These are phyloP conservation scores for Gymnocypris eckloni DNA, from an alignment of 2,797 vertebrate species.

Conservation along the genomic window DNA sequence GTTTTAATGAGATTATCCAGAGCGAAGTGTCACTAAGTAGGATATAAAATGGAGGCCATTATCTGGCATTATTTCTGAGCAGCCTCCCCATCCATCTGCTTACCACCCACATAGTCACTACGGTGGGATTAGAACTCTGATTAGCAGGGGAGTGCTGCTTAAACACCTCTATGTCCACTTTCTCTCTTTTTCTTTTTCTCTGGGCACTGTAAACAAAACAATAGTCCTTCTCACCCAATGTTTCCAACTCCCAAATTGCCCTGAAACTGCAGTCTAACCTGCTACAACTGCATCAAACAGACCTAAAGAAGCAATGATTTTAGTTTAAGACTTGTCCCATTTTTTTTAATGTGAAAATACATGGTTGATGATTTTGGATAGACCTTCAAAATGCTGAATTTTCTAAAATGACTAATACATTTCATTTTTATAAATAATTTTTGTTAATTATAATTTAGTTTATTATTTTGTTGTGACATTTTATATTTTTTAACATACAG, in stretches of 20 bases:
- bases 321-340: background rate
- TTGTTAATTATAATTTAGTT: background rate
- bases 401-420: background rate
- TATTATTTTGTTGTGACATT: background rate
- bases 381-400: background rate
- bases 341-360: background rate
- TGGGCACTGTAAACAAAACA: slow-evolving; percentile 26
- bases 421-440: background rate
- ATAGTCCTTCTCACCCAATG: background rate
- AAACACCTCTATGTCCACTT: slow-evolving; percentile 76
- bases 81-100: slow-evolving; percentile 80
- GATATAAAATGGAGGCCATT: slow-evolving; percentile 88
- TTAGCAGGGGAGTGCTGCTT: slow-evolving; percentile 81
- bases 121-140: slow-evolving; percentile 80
- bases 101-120: slow-evolving; percentile 82
- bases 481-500: background rate
- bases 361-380: background rate
- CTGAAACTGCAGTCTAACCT: slow-evolving; percentile 1
- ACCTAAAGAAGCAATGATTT: slow-evolving; percentile 2
- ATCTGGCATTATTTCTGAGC: slow-evolving; percentile 85
- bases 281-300: background rate
- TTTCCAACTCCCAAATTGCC: slow-evolving; percentile 14
- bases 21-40: slow-evolving; percentile 87
- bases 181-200: slow-evolving; percentile 39
- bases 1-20: slow-evolving; percentile 86